Evolutionary conservation across 2,113 vertebrate genomes (phyloP), one percentile per base, ranked within the genome.

Genomic region (Nothobranchius furzeri): DNA sequence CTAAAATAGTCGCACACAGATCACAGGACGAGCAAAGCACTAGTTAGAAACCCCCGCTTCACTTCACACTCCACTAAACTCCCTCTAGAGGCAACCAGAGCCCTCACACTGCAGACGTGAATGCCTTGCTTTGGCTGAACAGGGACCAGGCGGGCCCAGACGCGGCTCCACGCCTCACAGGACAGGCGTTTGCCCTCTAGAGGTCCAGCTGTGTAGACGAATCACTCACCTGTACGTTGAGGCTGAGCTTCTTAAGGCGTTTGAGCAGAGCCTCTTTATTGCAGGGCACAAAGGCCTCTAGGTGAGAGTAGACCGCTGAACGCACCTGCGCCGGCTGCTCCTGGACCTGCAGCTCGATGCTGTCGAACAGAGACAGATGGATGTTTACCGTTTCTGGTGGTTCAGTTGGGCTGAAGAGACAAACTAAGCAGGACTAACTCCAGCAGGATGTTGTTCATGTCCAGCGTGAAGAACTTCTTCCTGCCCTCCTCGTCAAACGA

Each of bases 381-480:
- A 59, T 8, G 7, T 14, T 37, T 24, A 2, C 49, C 1, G 43
- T 35, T 15, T 55, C 37, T 40, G 6, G 48, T 12, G 20, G 51
- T 55, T 3, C 42, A 1, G 14, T 1, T 5, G 8, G 14, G n/a
- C 37, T 0, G 20, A 6, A 20, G 36, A 40, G 2, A 17, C 30
- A 1, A 8, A 4, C 7, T 15, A 13, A n/a, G 52, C 1, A 48
- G 6, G 58, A 96, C 98, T 96, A 92, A 99, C 98, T 99, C 97
- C 63, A 98, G 93, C 40, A 99, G 93, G 93, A 99, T 99, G 94
- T 98, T 98, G 94, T 99, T 99, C 95, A 99, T 99, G 87, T 99
- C 97, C 90, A 97, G 92, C 0, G 96, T 99, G 91, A 99, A 99
- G 91, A 99, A 98, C 80, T 99, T 99, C 92, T 99, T 99, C 76